These are phyloP conservation scores for Arbacia lixula DNA, from an alignment of 53 echinoderm and acorn worm species.

Conservation along the genomic window DNA sequence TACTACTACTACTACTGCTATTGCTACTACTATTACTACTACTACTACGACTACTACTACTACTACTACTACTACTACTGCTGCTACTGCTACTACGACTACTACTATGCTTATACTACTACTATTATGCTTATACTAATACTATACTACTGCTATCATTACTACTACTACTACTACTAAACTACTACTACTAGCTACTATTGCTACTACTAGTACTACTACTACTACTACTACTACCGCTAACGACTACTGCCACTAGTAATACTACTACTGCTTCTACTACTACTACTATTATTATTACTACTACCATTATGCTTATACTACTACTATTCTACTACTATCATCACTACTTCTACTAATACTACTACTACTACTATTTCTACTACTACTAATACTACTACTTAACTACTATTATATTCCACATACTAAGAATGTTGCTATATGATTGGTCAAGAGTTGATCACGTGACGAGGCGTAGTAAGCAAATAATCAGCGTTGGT, in stretches of 20 bases:
- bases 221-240: not conserved
- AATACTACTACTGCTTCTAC: not conserved
- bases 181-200: not conserved
- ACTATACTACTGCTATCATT: not conserved
- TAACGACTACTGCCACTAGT: not conserved
- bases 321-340: too few relatives aligned
- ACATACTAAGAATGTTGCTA: too few relatives aligned
- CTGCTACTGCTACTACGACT: too few relatives aligned
- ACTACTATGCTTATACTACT: not conserved
- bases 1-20: not conserved
- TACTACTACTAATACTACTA: too few relatives aligned
- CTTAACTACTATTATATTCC: too few relatives aligned
- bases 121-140: not conserved
- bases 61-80: not conserved
- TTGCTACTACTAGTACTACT: not conserved
- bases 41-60: not conserved
- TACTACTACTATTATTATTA: not conserved
- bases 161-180: not conserved
- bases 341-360: not conserved
- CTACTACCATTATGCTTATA: not conserved
- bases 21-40: not conserved
- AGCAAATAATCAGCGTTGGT: too few relatives aligned
- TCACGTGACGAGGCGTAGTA: too few relatives aligned
- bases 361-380: too few relatives aligned
- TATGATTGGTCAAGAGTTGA: too few relatives aligned